A percentile compares a stretch with the other conserved stretches of the same genome.
phyloP scores from a whole-genome alignment of 2,113 vertebrate species.

The Poeciliopsis occidentalis region DNA sequence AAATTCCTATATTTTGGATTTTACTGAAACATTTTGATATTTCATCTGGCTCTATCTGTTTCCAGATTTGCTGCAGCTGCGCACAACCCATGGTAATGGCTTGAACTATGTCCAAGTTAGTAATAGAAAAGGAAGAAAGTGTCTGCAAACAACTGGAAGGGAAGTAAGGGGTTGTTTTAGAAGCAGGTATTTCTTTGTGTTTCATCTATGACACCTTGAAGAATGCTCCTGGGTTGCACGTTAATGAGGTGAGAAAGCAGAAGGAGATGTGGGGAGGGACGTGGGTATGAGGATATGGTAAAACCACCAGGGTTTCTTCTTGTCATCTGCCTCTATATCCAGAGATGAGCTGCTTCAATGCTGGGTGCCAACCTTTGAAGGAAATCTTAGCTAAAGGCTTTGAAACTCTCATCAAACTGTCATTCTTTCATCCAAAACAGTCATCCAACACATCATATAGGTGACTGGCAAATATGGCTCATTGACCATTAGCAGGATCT shows the following conservation, averaged over 20 bases:
- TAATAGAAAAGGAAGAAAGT: slow-evolving; percentile 10
- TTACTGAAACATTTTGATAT: slow-evolving; percentile 35
- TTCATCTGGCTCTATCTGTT: slow-evolving; percentile 2
- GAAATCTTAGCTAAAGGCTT: slow-evolving; percentile 18
- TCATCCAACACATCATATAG: slow-evolving; percentile 7
- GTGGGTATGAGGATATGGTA: slow-evolving; percentile 24
- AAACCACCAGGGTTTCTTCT: slow-evolving; percentile 36
- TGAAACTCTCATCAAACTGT: slow-evolving; percentile 36
- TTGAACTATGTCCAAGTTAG: slow-evolving; percentile 1
- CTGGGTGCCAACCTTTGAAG: slow-evolving; percentile 20
- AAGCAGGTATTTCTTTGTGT: slow-evolving; percentile 41
- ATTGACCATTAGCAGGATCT: slow-evolving; percentile 13
- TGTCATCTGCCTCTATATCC: slow-evolving; percentile 48
- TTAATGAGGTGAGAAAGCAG: slow-evolving; percentile 66
- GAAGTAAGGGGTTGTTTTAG: slow-evolving; percentile 26
- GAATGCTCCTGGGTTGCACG: slow-evolving; percentile 39
- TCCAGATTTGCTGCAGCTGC: not conserved
- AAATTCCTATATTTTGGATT: slow-evolving; percentile 24
- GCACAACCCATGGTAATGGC: slow-evolving; percentile 1
- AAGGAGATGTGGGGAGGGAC: slow-evolving; percentile 31
- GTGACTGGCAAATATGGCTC: slow-evolving; percentile 7
- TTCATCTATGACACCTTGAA: slow-evolving; percentile 49
- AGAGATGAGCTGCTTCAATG: slow-evolving; percentile 25
- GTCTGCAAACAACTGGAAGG: slow-evolving; percentile 37
- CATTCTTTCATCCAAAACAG: slow-evolving; percentile 31